Evolutionary conservation across 1,140 invertebrate genomes (phyloP), one percentile per base, ranked within the genome.

Genomic region (Anoplophora glabripennis): DNA sequence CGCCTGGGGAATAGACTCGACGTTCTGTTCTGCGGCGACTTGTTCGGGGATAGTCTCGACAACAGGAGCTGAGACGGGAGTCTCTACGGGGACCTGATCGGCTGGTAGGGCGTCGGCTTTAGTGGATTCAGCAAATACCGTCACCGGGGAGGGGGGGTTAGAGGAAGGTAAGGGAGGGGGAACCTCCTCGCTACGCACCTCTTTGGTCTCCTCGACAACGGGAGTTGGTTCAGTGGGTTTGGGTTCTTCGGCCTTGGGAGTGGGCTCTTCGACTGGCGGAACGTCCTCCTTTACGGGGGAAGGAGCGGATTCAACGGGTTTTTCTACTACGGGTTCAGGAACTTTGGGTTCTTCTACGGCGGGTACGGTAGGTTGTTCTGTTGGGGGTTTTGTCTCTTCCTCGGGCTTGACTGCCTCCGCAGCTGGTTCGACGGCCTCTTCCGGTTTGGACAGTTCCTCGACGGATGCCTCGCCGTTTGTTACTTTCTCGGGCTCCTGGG

Each of bases 111-210:
- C 34, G 44, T 72, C 72, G 35, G 71, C 73, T 64, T 74, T 75
- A 28, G 72, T 74, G 35, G 73, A 73, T 59, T 76, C 74, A 57
- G 73, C 73, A 49, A 75, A 75, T 18, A 71, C 74, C 62, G 70
- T 73, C 61, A 76, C 70, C 63, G 71, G 67, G 58, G 66, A 71
- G 21, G 74, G 74, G 40, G 74, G 74, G 55, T 75, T 74, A 33
- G 74, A 74, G 68, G 72, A 69, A 33, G 74, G 74, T 49, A 76
- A 70, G 52, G 74, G 74, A 15, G 74, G 74, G 55, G 73, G 74
- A 57, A 74, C 63, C 67, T 75, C 74, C 62, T 74, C 74, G 57
- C 47, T 75, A 75, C 74, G 72, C 74, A 75, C 74, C 74, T 75
- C 74, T 73, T 74, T 75, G 59, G 67, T 53, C 38, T 69, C 66